phyloP scores from a whole-genome alignment of 2,888 invertebrate genomes.

The Acleris sparsana region DNA sequence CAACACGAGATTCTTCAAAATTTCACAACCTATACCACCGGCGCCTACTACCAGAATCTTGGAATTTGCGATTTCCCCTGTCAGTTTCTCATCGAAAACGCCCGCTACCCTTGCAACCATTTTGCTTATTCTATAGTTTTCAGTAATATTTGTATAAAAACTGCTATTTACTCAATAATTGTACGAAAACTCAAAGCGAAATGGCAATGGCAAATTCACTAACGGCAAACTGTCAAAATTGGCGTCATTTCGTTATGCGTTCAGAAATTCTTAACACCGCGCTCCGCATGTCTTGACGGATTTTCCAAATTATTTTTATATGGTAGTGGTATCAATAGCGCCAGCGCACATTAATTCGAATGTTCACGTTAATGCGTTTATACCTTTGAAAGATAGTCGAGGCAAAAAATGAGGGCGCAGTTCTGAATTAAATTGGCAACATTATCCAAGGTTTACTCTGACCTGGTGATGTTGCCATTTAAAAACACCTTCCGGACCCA shows the following conservation, averaged over 20 bases:
- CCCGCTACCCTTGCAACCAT: conserved; percentile 88
- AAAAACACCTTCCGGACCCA: too few relatives aligned
- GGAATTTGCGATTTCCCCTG: conserved; percentile 86
- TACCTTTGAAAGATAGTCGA: too few relatives aligned
- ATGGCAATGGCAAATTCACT: conserved; percentile 47
- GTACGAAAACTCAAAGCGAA: conserved; percentile 30
- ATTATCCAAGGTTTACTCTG: too few relatives aligned
- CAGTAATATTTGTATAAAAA: conserved; percentile 33
- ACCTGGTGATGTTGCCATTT: too few relatives aligned
- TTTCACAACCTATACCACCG: conserved; percentile 99
- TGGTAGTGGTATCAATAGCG: too few relatives aligned
- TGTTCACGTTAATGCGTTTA: too few relatives aligned
- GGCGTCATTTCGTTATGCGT: conserved; percentile 57
- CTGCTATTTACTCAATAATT: conserved; percentile 18
- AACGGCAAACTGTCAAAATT: conserved; percentile 58
- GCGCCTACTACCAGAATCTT: conserved; percentile 96
- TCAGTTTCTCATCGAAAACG: conserved; percentile 86
- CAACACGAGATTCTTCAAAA: conserved; percentile 97
- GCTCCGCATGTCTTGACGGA: too few relatives aligned
- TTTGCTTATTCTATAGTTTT: conserved; percentile 47
- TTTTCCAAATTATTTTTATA: too few relatives aligned
- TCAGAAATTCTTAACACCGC: conserved; percentile 13
- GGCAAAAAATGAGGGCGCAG: too few relatives aligned
- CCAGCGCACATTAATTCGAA: too few relatives aligned
- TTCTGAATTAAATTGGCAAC: too few relatives aligned